phyloP scores from a whole-genome alignment of 2,797 vertebrate species.

The Lycodopsis pacificus region DNA sequence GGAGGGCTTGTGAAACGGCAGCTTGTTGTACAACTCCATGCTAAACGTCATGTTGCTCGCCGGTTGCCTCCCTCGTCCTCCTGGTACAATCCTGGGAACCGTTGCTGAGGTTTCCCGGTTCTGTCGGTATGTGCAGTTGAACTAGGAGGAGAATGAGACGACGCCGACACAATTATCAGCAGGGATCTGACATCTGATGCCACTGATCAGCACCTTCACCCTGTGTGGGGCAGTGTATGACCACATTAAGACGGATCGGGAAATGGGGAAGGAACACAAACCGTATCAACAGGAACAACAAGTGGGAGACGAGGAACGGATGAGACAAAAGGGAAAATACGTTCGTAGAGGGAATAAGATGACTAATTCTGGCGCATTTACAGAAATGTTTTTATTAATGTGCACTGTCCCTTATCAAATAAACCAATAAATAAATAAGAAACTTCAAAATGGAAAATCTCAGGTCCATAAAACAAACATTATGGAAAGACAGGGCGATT shows the following conservation, averaged over 20 bases:
- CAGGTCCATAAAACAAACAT: conserved; percentile 67
- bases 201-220: conserved; percentile 1
- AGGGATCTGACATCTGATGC: conserved; percentile 35
- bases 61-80: conserved; percentile 45
- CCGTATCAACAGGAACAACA: conserved; percentile 43
- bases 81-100: conserved; percentile 33
- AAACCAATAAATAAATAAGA: conserved; percentile 2
- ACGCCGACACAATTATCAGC: conserved; percentile 57
- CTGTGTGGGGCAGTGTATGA: conserved; percentile 18
- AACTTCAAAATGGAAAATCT: conserved; percentile 46
- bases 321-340: conserved; percentile 52
- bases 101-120: conserved; percentile 51
- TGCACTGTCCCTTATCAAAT: too few species aligned
- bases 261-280: conserved; percentile 14
- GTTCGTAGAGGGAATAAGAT: conserved; percentile 13
- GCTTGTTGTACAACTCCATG: conserved; percentile 91
- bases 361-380: not conserved
- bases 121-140: conserved; percentile 91
- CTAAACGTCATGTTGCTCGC: conserved; percentile 86
- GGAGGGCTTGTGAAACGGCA: conserved; percentile 53
- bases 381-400: too few species aligned
- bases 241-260: conserved; percentile 21
- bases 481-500: conserved; percentile 53
- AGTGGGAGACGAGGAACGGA: conserved; percentile 16
- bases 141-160: conserved; percentile 79